Conservation (phyloP, 2,797 vertebrate genomes). For the Sitta carolinensis region DNA sequence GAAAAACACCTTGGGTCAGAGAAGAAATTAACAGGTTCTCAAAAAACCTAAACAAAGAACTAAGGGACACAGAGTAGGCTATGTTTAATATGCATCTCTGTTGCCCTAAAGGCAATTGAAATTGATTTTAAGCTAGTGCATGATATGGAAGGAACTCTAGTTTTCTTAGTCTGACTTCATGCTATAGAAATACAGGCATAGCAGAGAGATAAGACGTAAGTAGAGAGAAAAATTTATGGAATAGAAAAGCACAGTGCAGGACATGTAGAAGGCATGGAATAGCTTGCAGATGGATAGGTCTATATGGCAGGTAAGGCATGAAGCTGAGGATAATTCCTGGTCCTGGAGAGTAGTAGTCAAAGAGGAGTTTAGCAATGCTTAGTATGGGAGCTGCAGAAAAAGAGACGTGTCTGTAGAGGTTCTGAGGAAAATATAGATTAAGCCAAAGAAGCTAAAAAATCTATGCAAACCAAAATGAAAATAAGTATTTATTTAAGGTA, state of each 20-base stretch:
- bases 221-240: background rate
- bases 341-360: background rate
- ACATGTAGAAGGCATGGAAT: background rate
- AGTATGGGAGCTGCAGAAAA: background rate
- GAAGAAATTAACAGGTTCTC: background rate
- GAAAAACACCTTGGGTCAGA: background rate
- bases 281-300: background rate
- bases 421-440: background rate
- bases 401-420: background rate
- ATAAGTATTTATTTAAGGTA: background rate
- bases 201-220: background rate
- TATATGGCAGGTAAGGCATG: background rate
- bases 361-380: background rate
- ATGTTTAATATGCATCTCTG: background rate
- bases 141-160: background rate
- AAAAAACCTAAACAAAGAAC: background rate
- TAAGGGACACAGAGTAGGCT: background rate
- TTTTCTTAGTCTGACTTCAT: background rate
- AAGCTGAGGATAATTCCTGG: background rate
- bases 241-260: background rate
- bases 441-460: background rate
- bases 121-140: background rate
- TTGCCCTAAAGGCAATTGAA: background rate
- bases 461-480: background rate
- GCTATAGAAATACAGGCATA: background rate